phyloP scores from a whole-genome alignment of 2,113 vertebrate species.

The Megaceryle maxima region DNA sequence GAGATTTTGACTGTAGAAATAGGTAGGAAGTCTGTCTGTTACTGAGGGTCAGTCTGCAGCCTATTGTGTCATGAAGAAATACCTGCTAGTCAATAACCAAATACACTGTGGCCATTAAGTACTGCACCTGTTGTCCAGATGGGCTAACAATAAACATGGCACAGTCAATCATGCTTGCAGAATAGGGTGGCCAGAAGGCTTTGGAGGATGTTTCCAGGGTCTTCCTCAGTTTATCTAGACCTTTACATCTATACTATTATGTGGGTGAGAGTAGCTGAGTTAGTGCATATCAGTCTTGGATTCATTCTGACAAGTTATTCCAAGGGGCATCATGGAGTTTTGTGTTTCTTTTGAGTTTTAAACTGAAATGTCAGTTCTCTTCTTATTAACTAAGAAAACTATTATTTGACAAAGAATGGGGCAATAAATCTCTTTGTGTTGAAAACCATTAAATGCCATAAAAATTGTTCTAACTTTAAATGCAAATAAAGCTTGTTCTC shows the following conservation, averaged over 20 bases:
- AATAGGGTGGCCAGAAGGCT: conserved; percentile 1
- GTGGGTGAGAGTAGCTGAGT: neutral
- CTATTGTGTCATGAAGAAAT: conserved; percentile 54
- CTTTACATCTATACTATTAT: neutral
- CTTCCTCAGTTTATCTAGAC: conserved; percentile 36
- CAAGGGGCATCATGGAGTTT: neutral
- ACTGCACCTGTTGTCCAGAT: conserved; percentile 62
- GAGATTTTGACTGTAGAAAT: conserved; percentile 25
- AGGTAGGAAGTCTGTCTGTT: neutral
- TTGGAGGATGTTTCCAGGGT: conserved; percentile 2
- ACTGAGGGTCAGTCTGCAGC: neutral
- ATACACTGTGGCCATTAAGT: conserved; percentile 17
- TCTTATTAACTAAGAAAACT: neutral
- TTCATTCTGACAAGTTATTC: neutral
- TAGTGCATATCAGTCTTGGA: neutral
- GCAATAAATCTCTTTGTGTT: neutral
- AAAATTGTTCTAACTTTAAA: neutral
- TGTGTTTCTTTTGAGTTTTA: neutral
- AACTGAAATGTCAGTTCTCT: neutral
- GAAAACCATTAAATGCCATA: neutral
- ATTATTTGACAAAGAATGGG: neutral
- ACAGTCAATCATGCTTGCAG: conserved; percentile 9
- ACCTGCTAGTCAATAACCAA: conserved; percentile 53
- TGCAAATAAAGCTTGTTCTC: neutral
- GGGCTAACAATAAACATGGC: conserved; percentile 42